A percentile compares a stretch with the other conserved stretches of the same genome.
These are phyloP conservation scores for Dolichallabes microphthalmus DNA, from an alignment of 2,113 vertebrate species.

Conservation along the genomic window DNA sequence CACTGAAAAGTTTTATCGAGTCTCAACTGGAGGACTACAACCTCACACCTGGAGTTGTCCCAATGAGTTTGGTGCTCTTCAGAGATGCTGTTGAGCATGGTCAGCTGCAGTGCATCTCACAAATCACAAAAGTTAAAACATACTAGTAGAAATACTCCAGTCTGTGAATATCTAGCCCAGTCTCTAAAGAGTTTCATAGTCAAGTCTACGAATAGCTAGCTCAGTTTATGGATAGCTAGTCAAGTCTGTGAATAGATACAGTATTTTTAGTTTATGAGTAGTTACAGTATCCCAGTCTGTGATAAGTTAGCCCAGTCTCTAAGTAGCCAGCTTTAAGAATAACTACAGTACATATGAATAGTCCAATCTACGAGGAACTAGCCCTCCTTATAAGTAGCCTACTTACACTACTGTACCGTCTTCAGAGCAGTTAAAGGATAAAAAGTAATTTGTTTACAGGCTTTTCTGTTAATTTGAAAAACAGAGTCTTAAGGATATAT, in stretches of 20 bases:
- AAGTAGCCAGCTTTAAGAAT: too few relatives aligned
- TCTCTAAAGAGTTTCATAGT: not conserved
- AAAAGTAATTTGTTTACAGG: too few relatives aligned
- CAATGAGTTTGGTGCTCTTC: slow-evolving; percentile 84
- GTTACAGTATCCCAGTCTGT: too few relatives aligned
- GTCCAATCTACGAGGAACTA: not conserved
- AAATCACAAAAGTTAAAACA: slow-evolving; percentile 6
- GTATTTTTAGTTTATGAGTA: too few relatives aligned
- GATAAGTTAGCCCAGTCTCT: not conserved
- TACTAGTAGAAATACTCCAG: not conserved
- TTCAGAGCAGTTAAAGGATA: too few relatives aligned
- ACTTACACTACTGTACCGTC: too few relatives aligned
- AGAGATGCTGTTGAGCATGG: slow-evolving; percentile 84
- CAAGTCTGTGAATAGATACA: not conserved
- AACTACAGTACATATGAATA: too few relatives aligned
- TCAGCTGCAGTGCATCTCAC: slow-evolving; percentile 54
- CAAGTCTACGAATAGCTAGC: not conserved
- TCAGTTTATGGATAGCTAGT: not conserved
- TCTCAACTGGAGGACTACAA: slow-evolving; percentile 79
- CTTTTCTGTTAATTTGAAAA: too few relatives aligned
- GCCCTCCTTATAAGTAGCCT: too few relatives aligned
- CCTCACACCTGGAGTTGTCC: slow-evolving; percentile 72
- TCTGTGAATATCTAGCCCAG: not conserved
- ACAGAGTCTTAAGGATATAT: too few relatives aligned
- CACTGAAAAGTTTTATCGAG: slow-evolving; percentile 80